Base-by-base conservation (phyloP, 92 coral and sea anemone species). In the Umimayanthus chanpuru region DNA sequence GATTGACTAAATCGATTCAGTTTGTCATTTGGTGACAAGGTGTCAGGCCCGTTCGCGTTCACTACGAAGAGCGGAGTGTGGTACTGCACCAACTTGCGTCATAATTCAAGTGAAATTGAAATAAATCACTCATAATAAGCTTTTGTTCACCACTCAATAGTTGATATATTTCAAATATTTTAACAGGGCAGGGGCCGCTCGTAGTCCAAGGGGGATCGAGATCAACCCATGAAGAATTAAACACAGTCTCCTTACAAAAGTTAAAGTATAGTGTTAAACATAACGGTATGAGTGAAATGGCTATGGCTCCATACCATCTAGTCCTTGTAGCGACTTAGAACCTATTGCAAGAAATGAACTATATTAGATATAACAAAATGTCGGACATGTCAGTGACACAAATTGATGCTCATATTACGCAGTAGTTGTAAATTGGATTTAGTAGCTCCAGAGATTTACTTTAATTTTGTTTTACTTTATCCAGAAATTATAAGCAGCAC, bases 251-350 rank as follows among this genome's bases (percentile, higher is more conserved):
- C 36, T 77, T 49, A 77, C 58, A 25, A 77, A 26, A 16, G 14
- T 41, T 49, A 77, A 49, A 20, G 16, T 77, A 7, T 77, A 7
- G 56, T 20, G 80, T 76, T 76, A 39, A 30, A 23, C 3, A 76
- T 76, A 38, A 74, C 78, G 36, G 43, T 32, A 38, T 74, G 78
- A 32, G 36, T 92, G 12, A 92, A 72, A 90, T 70, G 93, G 89
- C 75, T 91, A 87, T 2, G 98, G 90, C 66, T 96, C 98, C 65
- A 96, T 98, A 47, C 94, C 98, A 70, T 93, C 93, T 55, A 96
- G 90, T 80, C 98, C 98, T 73, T 94, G 96, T 16, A 90, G 87
- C 32, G 88, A 88, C 73, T 90, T 91, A 71, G 91, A 91, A 32
- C 93, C 97, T 94, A 81, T 64, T 61, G 74, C 55, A 58, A 81